Conservation (phyloP, 2,113 vertebrate genomes). For the Stercorarius parasiticus region DNA sequence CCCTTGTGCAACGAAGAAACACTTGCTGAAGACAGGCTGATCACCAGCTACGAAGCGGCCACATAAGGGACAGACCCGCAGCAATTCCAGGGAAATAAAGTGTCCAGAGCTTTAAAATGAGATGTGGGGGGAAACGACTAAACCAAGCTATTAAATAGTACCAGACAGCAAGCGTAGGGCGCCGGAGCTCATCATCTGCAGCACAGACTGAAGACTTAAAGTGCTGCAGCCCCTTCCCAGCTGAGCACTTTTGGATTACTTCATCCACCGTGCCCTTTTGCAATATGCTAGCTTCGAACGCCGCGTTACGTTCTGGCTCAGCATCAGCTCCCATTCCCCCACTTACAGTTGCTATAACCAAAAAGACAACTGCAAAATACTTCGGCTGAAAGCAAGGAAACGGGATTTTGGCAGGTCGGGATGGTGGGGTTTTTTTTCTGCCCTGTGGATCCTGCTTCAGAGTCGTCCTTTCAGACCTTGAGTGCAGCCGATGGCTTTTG, state of each 20-base stretch:
- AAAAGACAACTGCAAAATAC: conserved; percentile 42
- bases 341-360: conserved; percentile 19
- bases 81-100: not conserved
- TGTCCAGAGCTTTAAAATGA: conserved; percentile 11
- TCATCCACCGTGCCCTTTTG: conserved; percentile 15
- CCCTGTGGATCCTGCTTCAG: not conserved
- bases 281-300: not conserved
- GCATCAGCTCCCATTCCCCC: conserved; percentile 28
- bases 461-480: not conserved
- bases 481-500: conserved; percentile 44
- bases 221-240: conserved; percentile 50
- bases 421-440: not conserved
- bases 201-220: not conserved
- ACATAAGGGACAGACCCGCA: not conserved
- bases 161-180: not conserved
- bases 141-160: not conserved
- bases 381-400: not conserved
- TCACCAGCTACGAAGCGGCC: not conserved
- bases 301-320: not conserved
- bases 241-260: conserved; percentile 43
- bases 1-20: not conserved
- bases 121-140: conserved; percentile 15
- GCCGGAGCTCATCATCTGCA: conserved; percentile 14
- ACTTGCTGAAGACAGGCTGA: not conserved
- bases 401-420: not conserved